Conservation (phyloP, 2,888 invertebrate genomes). For the Deroplatys truncata region DNA sequence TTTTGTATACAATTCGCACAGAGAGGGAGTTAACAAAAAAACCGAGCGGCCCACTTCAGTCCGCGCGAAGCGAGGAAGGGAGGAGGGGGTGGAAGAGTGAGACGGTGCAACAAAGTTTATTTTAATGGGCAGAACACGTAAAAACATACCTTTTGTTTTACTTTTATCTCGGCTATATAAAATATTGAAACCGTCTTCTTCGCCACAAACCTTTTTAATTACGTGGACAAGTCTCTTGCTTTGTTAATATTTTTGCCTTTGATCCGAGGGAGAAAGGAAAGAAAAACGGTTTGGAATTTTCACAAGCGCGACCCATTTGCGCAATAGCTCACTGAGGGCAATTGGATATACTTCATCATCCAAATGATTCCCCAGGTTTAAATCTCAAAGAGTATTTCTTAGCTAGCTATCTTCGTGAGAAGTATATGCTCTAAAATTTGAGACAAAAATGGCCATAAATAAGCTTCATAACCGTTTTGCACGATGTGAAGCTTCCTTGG, state of each 20-base stretch:
- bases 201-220: neutral
- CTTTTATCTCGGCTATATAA: neutral
- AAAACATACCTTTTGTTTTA: neutral
- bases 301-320: neutral
- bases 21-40: constrained; percentile 19
- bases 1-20: neutral
- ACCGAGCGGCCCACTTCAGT: neutral
- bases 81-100: constrained; percentile 28
- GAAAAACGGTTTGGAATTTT: neutral
- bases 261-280: neutral
- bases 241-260: neutral
- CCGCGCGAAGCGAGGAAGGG: constrained; percentile 22
- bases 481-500: too few species aligned
- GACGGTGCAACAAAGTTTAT: constrained; percentile 17
- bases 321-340: too few species aligned
- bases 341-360: too few species aligned
- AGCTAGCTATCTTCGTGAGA: too few species aligned
- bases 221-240: neutral
- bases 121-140: neutral
- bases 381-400: too few species aligned
- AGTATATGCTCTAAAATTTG: too few species aligned
- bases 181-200: neutral
- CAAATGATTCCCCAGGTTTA: too few species aligned
- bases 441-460: too few species aligned
- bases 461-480: too few species aligned